Percentiles rank a stretch among this genome's conserved stretches.
Evolutionary conservation across 2,113 vertebrate genomes (phyloP).

Genomic region (Setophaga kirtlandii): DNA sequence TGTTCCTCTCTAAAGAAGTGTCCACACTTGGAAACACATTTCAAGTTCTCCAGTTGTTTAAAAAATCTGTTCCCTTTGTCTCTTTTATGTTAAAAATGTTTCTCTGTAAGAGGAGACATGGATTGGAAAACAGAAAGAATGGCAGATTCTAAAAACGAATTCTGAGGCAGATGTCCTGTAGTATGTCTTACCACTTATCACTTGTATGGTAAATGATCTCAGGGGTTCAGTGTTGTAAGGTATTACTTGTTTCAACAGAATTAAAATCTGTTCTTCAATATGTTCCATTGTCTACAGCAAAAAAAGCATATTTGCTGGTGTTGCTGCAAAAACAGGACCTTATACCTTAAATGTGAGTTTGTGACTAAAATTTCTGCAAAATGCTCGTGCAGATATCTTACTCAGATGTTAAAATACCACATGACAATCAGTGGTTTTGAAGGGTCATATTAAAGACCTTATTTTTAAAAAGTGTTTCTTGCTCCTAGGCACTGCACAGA

Average conservation of each 20-base stretch:
- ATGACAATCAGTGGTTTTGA: neutral
- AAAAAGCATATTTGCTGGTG: neutral
- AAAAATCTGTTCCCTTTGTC: neutral
- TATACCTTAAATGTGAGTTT: neutral
- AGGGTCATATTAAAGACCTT: neutral
- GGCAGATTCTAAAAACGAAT: neutral
- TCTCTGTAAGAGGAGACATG: neutral
- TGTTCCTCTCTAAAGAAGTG: neutral
- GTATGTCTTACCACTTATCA: neutral
- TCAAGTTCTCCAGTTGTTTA: neutral
- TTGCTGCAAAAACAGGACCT: neutral
- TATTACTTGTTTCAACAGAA: neutral
- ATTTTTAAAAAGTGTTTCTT: constrained; percentile 40
- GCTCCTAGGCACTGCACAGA: constrained; percentile 88
- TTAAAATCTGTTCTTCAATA: neutral
- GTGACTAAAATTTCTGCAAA: neutral
- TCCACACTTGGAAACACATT: neutral
- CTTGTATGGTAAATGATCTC: neutral
- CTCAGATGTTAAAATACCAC: neutral
- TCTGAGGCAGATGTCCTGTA: neutral
- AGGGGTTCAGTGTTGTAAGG: neutral
- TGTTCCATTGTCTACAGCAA: neutral
- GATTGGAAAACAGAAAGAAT: neutral
- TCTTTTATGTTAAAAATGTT: neutral
- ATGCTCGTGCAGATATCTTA: neutral